Base-by-base conservation (phyloP, 2,113 vertebrate species). In the Forbesichthys papilliferus region DNA sequence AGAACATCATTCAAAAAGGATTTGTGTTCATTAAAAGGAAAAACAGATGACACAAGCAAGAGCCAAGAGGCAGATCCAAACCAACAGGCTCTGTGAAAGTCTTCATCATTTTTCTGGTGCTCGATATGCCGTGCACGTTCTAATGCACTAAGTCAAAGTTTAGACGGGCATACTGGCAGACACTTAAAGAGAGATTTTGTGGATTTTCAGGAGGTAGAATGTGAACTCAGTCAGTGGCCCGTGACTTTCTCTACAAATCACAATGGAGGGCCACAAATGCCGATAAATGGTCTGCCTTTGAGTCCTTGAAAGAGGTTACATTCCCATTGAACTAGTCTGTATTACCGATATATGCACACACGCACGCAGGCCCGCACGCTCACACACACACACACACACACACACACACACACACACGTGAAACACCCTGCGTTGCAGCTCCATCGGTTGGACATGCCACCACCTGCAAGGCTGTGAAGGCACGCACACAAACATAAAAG, bases 391-490 rank as follows among this genome's bases (percentile, higher is more conserved):
- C 48, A 59, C 56, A 47, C 48, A 7, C 42, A 48, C 67, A 55
- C 54, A 7, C 42, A 48, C 67, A 55, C 54, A 10, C 68, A 66
- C 46, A 59, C 48, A 59, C 56, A 47, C 48, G 16, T 12, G 55
- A 55, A 10, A 60, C 66, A 68, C 20, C 48, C 53, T 76, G 76
- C 57, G 79, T 82, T 84, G 85, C 60, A 33, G 82, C 82, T 85
- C 62, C 59, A 52, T 66, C 56, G 76, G 72, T 80, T 87, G 87
- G 88, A 89, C 79, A 77, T 81, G 68, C 76, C 80, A 76, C 84
- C 86, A 89, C 86, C 91, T 92, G 89, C 89, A 88, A 86, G 68
- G 86, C 83, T 88, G 82, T 54, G 79, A 81, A 76, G 84, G 79
- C 81, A 68, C 62, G 83, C 79, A 77, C 88, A 84, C 86, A 86